Conservation (phyloP, 2,888 invertebrate genomes). For the Frankliniella fusca region DNA sequence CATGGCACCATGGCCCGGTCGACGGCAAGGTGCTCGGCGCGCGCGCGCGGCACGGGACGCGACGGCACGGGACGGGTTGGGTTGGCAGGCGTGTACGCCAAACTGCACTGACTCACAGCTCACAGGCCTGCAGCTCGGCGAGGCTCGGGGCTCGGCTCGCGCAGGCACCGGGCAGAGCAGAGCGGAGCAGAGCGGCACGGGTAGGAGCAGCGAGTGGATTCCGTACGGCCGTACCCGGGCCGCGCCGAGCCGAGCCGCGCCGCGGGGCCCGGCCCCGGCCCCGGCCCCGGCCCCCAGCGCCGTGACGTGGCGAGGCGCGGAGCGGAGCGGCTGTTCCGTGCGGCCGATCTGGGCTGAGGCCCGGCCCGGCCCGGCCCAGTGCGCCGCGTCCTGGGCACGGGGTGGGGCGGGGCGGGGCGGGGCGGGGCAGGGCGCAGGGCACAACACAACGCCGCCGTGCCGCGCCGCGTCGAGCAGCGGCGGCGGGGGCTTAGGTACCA, state of each 20-base stretch:
- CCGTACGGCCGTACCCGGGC: not conserved
- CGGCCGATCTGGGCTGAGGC: not conserved
- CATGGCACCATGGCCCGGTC: not conserved
- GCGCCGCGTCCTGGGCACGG: not conserved
- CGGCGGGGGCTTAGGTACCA: too few species aligned
- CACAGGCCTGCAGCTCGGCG: not conserved
- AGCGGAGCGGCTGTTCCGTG: not conserved
- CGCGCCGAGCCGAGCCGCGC: constrained; percentile 6
- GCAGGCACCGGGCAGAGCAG: not conserved
- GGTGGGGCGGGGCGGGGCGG: not conserved
- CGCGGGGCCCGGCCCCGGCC: not conserved
- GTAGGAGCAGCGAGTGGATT: not conserved
- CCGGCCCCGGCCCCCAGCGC: not conserved
- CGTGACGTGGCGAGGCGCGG: not conserved
- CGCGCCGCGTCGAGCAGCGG: too few species aligned
- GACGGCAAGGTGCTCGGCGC: not conserved
- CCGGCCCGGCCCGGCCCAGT: not conserved
- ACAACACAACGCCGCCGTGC: too few species aligned
- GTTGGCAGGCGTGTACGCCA: not conserved
- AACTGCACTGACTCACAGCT: not conserved
- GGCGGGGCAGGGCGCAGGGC: not conserved
- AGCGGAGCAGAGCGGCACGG: not conserved
- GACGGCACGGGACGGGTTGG: not conserved
- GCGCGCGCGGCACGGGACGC: not conserved
- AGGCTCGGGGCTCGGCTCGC: not conserved